These are phyloP conservation scores for Iselma pallidipennis DNA, from an alignment of 2,888 invertebrate genomes.

Conservation along the genomic window DNA sequence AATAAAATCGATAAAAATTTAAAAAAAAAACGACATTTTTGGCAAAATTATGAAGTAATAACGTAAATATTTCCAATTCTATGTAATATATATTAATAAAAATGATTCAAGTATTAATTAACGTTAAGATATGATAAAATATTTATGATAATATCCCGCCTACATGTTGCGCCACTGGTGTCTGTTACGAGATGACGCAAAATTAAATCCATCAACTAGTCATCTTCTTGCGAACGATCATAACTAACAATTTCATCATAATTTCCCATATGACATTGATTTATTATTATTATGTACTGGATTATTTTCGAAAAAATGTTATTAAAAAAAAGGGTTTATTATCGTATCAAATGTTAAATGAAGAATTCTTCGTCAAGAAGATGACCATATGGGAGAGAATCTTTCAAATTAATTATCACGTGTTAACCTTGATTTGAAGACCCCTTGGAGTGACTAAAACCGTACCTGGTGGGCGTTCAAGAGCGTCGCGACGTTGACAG, in stretches of 20 bases:
- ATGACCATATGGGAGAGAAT: not conserved
- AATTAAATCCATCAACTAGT: not conserved
- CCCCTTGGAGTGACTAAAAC: not conserved
- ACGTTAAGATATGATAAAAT: not conserved
- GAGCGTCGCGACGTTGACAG: conserved; percentile 3
- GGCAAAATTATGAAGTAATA: no score
- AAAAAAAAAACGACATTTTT: no score
- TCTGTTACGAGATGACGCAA: not conserved
- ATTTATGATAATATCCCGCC: not conserved
- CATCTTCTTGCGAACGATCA: not conserved
- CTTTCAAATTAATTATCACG: not conserved
- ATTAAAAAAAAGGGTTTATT: not conserved
- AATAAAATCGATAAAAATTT: no score
- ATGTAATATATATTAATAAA: no score
- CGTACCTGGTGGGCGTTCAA: not conserved
- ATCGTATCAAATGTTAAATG: no score
- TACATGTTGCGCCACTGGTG: not conserved
- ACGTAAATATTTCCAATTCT: no score
- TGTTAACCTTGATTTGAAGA: not conserved
- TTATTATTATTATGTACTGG: not conserved
- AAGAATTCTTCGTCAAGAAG: not conserved
- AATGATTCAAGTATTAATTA: not conserved
- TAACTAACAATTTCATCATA: not conserved
- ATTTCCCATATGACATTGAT: not conserved
- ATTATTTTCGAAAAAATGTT: not conserved